These are phyloP conservation scores for Leptonema lineaticorne DNA, from an alignment of 1,140 invertebrate species.

Conservation along the genomic window DNA sequence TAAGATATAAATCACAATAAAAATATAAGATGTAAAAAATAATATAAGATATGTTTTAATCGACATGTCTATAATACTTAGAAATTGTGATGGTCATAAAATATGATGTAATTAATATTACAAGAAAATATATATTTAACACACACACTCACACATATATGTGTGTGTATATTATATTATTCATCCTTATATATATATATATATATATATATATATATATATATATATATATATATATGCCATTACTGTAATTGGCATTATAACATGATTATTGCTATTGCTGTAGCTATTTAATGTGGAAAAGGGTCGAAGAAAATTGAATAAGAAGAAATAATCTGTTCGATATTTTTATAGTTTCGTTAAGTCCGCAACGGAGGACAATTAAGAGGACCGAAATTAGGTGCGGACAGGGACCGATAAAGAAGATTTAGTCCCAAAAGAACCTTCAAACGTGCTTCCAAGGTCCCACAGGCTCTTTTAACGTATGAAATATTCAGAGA, in stretches of 20 bases:
- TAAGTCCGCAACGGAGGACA: not conserved
- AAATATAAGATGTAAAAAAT: no score
- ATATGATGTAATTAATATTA: no score
- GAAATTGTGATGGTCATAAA: no score
- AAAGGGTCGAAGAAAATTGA: not conserved
- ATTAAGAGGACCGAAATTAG: conserved; percentile 11
- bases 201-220: not conserved
- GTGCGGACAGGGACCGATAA: conserved; percentile 9
- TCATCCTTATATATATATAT: not conserved
- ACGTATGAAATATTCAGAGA: conserved; percentile 36
- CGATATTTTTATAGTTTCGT: not conserved
- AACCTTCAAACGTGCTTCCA: not conserved
- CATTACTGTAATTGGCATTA: not conserved
- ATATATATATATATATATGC: not conserved
- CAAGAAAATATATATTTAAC: no score
- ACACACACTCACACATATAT: no score
- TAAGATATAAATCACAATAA: no score
- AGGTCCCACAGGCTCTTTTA: conserved; percentile 14
- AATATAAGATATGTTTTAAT: no score
- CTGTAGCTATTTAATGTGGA: not conserved
- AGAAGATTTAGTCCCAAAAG: conserved; percentile 6
- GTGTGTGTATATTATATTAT: no score
- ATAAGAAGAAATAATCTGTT: not conserved
- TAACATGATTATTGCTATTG: not conserved
- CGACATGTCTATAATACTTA: no score